Conservation (phyloP, 2,888 invertebrate genomes). For the Drymonia ruficornis region DNA sequence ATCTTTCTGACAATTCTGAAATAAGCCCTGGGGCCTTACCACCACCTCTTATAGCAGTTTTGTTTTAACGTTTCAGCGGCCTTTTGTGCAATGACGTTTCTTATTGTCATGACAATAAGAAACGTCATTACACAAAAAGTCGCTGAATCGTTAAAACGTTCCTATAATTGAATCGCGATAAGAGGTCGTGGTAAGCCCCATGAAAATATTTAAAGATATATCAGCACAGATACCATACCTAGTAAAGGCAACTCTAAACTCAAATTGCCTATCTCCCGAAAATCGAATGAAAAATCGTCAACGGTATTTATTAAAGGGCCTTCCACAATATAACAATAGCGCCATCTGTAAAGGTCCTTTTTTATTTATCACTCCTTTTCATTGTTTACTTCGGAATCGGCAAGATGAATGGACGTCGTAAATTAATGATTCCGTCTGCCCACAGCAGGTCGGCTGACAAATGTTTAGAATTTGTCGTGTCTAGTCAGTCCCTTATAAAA, state of each 20-base stretch:
- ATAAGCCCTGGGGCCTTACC: too few species aligned
- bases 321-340: constrained; percentile 38
- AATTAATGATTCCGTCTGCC: constrained; percentile 63
- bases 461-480: constrained; percentile 64
- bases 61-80: too few species aligned
- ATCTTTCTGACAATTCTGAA: too few species aligned
- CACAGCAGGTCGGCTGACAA: constrained; percentile 55
- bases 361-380: constrained; percentile 52
- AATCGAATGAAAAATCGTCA: constrained; percentile 14
- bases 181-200: too few species aligned
- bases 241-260: background rate
- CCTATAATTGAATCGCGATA: too few species aligned
- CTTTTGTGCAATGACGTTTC: too few species aligned
- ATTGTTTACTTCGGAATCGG: constrained; percentile 60
- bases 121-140: too few species aligned
- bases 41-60: too few species aligned
- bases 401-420: constrained; percentile 59
- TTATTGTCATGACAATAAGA: too few species aligned
- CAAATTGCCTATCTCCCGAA: constrained; percentile 17
- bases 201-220: too few species aligned
- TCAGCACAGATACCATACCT: background rate
- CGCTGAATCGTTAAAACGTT: too few species aligned
- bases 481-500: constrained; percentile 33
- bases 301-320: constrained; percentile 33
- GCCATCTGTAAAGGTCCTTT: constrained; percentile 51